phyloP scores from a whole-genome alignment of 2,113 vertebrate species.

The Tenrec ecaudatus region DNA sequence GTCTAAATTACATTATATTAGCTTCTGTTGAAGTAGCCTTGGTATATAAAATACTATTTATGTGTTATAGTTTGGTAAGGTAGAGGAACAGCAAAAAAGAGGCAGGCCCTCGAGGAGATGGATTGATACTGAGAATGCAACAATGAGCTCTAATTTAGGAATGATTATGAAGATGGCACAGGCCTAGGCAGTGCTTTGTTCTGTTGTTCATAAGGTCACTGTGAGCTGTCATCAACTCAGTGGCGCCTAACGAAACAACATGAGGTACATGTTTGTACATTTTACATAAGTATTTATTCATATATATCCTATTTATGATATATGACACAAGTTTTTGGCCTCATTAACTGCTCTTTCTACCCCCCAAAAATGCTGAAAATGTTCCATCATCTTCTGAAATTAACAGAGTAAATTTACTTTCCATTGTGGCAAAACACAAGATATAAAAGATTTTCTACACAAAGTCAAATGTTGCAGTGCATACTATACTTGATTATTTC shows the following conservation, averaged over 20 bases:
- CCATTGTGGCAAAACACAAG: neutral
- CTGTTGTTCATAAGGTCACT: no score
- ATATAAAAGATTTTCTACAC: neutral
- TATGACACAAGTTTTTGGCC: neutral
- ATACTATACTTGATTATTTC: neutral
- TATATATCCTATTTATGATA: neutral
- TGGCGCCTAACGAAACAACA: no score
- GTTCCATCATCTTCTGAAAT: conserved; percentile 12
- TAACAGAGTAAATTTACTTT: neutral
- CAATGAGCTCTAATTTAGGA: no score
- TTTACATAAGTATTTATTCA: no score
- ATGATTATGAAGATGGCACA: no score
- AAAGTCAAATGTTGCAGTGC: neutral
- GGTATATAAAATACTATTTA: neutral
- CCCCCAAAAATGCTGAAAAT: neutral
- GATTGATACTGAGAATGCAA: no score
- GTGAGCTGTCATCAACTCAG: no score
- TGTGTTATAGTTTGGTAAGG: no score
- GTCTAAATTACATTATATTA: neutral
- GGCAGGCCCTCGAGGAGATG: no score
- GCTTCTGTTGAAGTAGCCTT: neutral
- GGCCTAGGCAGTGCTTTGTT: no score
- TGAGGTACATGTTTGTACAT: no score
- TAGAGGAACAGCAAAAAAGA: no score
- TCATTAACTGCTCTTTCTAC: neutral